Evolutionary conservation across 2,113 vertebrate species (phyloP).

Genomic region (Gnathonemus echidnorhynchus): DNA sequence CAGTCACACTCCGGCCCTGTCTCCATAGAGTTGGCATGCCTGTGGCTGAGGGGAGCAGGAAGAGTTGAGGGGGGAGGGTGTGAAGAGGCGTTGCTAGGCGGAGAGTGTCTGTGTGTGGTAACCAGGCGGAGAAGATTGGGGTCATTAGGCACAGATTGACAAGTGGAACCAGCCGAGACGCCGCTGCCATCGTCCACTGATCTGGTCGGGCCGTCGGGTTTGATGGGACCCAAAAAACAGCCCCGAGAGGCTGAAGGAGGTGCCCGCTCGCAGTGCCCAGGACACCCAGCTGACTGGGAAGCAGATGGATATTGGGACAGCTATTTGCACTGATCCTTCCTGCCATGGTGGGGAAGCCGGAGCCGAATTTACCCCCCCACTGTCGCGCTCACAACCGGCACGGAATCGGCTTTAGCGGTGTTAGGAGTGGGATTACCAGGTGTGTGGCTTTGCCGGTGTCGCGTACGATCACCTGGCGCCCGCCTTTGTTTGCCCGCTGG

Average conservation of each 20-base stretch:
- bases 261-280: not conserved
- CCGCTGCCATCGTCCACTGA: not conserved
- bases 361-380: not conserved
- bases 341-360: not conserved
- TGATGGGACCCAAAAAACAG: not conserved
- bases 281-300: not conserved
- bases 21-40: not conserved
- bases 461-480: not conserved
- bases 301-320: not conserved
- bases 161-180: not conserved
- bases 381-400: not conserved
- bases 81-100: constrained; percentile 17
- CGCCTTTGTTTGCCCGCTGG: not conserved
- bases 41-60: not conserved
- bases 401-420: not conserved
- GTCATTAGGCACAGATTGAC: constrained; percentile 11
- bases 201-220: not conserved
- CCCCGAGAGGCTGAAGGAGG: not conserved
- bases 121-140: not conserved
- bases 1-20: not conserved
- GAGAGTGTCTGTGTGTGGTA: not conserved
- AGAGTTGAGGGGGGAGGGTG: not conserved
- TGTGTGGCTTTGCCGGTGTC: not conserved
- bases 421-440: constrained; percentile 5
- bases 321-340: not conserved